phyloP scores from a whole-genome alignment of 2,797 vertebrate species.

The Calcarius lapponicus region DNA sequence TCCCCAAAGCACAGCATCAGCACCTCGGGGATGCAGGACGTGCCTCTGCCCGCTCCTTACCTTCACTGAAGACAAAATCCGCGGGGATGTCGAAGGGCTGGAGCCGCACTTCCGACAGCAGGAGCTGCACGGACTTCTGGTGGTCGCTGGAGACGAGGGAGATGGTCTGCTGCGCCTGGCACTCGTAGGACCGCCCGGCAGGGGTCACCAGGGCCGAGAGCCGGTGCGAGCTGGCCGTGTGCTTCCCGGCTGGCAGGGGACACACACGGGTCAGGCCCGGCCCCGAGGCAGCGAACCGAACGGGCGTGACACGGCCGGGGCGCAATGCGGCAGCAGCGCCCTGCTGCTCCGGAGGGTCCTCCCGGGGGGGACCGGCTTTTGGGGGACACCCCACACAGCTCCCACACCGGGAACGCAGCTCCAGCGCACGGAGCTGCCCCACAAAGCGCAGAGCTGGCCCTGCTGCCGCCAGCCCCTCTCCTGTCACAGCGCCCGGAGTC shows the following conservation, averaged over 20 bases:
- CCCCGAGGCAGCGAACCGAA: fast-evolving
- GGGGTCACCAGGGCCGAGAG: conserved; percentile 93
- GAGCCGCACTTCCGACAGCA: conserved; percentile 89
- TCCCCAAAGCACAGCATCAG: not conserved
- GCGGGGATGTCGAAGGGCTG: conserved; percentile 94
- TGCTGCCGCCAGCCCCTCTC: not conserved
- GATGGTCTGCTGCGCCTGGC: conserved; percentile 89
- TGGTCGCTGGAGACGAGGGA: conserved; percentile 91
- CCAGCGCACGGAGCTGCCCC: fast-evolving
- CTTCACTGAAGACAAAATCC: conserved; percentile 96
- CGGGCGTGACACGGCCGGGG: fast-evolving
- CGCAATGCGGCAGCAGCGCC: not conserved
- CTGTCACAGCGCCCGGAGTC: not conserved
- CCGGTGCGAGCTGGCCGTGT: conserved; percentile 87
- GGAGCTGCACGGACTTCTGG: conserved; percentile 88
- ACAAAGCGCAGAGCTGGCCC: not conserved
- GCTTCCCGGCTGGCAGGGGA: conserved; percentile 84
- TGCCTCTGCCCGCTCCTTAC: conserved; percentile 66
- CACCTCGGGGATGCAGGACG: not conserved
- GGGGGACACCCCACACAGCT: fast-evolving
- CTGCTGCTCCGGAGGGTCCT: not conserved
- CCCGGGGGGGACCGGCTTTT: not conserved
- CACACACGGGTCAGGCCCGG: not conserved
- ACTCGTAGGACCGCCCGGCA: conserved; percentile 87
- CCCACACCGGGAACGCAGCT: fast-evolving